Conservation (phyloP, 1,140 invertebrate species). For the Hydropsyche tenuis region DNA sequence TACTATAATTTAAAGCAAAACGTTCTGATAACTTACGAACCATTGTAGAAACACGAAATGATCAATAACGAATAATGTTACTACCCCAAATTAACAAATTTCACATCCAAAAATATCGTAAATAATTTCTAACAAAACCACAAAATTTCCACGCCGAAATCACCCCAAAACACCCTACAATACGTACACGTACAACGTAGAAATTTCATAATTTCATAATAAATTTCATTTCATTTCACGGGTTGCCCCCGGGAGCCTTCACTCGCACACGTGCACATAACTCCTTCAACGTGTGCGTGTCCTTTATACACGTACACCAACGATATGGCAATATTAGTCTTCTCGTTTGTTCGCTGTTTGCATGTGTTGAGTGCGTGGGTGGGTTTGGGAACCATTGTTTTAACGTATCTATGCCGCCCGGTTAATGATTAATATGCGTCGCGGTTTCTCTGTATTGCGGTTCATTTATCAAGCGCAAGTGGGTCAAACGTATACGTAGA, state of each 20-base stretch:
- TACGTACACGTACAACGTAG: not conserved
- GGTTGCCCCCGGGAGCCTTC: not conserved
- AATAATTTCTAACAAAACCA: too few relatives aligned
- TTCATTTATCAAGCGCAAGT: slow-evolving; percentile 2
- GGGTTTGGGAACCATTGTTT: slow-evolving; percentile 13
- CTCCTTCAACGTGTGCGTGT: not conserved
- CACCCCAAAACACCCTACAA: not conserved
- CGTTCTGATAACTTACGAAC: too few relatives aligned
- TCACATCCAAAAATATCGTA: too few relatives aligned
- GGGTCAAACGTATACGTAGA: not conserved
- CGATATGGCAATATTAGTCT: slow-evolving; percentile 3
- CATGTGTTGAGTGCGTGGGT: not conserved
- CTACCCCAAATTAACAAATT: too few relatives aligned
- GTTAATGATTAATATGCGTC: slow-evolving; percentile 6
- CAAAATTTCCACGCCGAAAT: too few relatives aligned
- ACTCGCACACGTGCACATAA: too few relatives aligned
- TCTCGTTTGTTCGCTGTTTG: not conserved
- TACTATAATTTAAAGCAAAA: too few relatives aligned
- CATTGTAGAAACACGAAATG: too few relatives aligned
- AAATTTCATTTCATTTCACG: too few relatives aligned
- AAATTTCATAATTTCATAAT: slow-evolving; percentile 23
- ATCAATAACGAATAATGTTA: too few relatives aligned
- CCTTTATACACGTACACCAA: not conserved
- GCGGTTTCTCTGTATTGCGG: not conserved
- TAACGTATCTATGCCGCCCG: slow-evolving; percentile 6